phyloP scores from a whole-genome alignment of 2,797 vertebrate species.

The Distichodus sexfasciatus region DNA sequence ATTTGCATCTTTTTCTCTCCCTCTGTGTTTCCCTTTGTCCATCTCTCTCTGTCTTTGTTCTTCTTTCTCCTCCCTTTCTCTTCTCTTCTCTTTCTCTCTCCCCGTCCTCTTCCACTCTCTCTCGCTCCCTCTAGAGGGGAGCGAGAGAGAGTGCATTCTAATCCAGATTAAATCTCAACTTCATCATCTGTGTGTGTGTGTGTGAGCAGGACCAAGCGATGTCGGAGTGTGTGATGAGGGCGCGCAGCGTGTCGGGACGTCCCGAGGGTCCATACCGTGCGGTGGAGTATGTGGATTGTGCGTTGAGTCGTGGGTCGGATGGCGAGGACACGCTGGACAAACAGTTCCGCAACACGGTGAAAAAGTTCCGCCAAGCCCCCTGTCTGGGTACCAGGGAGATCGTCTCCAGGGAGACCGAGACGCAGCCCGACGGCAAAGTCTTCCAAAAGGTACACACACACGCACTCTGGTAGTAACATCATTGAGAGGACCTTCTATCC shows the following conservation, averaged over 20 bases:
- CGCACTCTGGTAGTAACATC: not conserved
- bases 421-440: slow-evolving; percentile 83
- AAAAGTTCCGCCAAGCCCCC: slow-evolving; percentile 74
- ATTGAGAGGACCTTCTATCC: too few relatives aligned
- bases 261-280: slow-evolving; percentile 83
- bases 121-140: not conserved
- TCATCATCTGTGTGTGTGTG: slow-evolving; percentile 18
- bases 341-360: slow-evolving; percentile 77
- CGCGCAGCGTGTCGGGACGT: slow-evolving; percentile 74
- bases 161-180: not conserved
- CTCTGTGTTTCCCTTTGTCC: not conserved
- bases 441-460: slow-evolving; percentile 82
- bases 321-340: slow-evolving; percentile 83
- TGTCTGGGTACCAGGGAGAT: slow-evolving; percentile 82
- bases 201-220: slow-evolving; percentile 18
- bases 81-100: not conserved
- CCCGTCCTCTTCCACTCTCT: not conserved
- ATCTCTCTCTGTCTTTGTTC: too few relatives aligned
- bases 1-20: not conserved
- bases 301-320: slow-evolving; percentile 77
- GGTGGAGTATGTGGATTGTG: slow-evolving; percentile 72
- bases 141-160: too few relatives aligned
- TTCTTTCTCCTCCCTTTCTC: not conserved
- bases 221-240: slow-evolving; percentile 73
- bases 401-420: slow-evolving; percentile 83